Base-by-base conservation (phyloP, 2,797 vertebrate species). In the Silurus lanzhouensis region DNA sequence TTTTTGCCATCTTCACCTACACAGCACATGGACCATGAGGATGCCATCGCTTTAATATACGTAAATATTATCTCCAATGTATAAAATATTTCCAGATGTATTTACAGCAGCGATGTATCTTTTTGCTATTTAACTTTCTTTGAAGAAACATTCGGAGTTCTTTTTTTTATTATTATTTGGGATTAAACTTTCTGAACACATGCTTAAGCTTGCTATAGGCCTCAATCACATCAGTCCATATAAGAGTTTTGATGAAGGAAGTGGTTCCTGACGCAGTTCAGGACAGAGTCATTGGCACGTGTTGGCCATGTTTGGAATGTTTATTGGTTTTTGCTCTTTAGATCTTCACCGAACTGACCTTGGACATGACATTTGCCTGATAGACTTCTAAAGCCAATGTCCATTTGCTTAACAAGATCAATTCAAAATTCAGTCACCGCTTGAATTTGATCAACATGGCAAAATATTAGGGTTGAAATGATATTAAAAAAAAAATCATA, bases 281-380 rank as follows among this genome's bases (percentile, higher is more conserved):
- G 20, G 44, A 67, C 13, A 7, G 19, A 19, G 27, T 25, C 64
- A 25, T 78, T 83, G 85, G 66, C 85, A 86, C 78, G 82, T 83
- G 81, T 74, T 87, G 48, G 48, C 70, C 68, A 63, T 55, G 77
- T 63, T 84, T 82, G 71, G 55, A 76, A 68, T 81, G 44, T 83
- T 44, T 79, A 20, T 66, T 25, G 17, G 17, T 17, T 76, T 82
- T 52, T 25, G 60, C 64, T 83, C 61, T 82, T 83, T 68, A 85
- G 74, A 83, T 85, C 84, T 70, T 88, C 9, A 55, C 17, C 38
- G 58, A 61, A 71, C 66, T 82, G 78, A 82, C 82, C 82, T n/a
- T 31, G 48, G 52, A 84, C 27, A 31, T 55, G 74, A 79, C 46
- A 14, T 48, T 27, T 67, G 38, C 57, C 81, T 83, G 63, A 75